Evolutionary conservation across 1,140 invertebrate genomes (phyloP), one percentile per base, ranked within the genome.

Genomic region (Sycobia sp.): DNA sequence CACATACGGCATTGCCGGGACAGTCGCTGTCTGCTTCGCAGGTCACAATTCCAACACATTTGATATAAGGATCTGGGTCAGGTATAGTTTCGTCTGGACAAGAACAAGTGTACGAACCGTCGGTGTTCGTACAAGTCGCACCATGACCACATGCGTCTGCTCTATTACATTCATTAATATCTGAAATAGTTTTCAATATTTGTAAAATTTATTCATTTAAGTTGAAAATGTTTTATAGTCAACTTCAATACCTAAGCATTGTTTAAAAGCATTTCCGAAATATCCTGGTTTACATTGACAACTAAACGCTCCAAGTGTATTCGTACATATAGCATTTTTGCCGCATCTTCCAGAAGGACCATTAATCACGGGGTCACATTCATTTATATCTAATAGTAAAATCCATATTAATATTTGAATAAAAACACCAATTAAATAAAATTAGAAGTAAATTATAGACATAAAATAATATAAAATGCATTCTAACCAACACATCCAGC

Each of bases 1-100:
- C 89, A 72, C 94, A 96, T 67, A 94, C 84, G n/a, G 92, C 88
- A 82, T 95, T 95, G 69, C 93, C 93, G 22, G 92, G 92, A 78
- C 94, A 96, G 63, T 95, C 90, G 44, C 85, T 84, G 67, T 93
- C 88, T 4, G 73, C 75, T 32, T 85, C 83, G 72, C 94, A 96
- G 13, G 87, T 90, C 1, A 94, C 87, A 54, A 93, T 88, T 71
- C 89, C 90, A 13, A 90, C 88, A 72, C 93, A 96, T 71, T 88
- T 89, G 4, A 87, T 80, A 14, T 86, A 86, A 11, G 91, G 87
- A 78, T 94, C 92, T 1, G 94, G 93, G 79, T 94, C 91, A 8
- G 92, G 87, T 32, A 93, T 82, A 1, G 88, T 90, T 57, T 89
- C 90, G 59, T 89, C 88, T 1, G 93, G 92, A 75, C 94, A 96